Evolutionary conservation across 2,888 invertebrate species (phyloP).

Genomic region (Polydrusus cervinus): DNA sequence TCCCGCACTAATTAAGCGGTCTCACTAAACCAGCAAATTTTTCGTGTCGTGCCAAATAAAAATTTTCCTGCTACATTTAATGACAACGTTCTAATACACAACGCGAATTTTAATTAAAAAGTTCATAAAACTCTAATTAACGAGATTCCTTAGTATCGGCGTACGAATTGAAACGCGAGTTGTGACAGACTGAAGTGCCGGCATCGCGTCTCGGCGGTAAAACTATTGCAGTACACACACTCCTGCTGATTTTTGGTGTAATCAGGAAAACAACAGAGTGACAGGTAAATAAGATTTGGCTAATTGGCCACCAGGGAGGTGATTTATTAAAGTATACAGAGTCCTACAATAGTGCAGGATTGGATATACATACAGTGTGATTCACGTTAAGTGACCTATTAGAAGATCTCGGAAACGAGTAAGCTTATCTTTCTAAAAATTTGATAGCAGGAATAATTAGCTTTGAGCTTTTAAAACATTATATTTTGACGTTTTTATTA

Average conservation of each 20-base stretch:
- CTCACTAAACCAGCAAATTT: background rate
- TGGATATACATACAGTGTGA: too few species aligned
- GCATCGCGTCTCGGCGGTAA: slow-evolving; percentile 43
- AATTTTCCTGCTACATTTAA: background rate
- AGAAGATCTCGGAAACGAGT: too few species aligned
- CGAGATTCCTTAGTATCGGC: slow-evolving; percentile 31
- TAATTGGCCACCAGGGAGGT: slow-evolving; percentile 9
- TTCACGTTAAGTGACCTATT: too few species aligned
- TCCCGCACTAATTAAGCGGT: background rate
- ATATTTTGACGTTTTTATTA: too few species aligned
- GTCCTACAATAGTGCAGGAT: too few species aligned
- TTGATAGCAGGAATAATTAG: too few species aligned
- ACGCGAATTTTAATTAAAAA: background rate
- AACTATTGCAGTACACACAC: slow-evolving; percentile 38
- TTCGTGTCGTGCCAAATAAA: too few species aligned
- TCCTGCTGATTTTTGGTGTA: slow-evolving; percentile 44
- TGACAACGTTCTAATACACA: background rate
- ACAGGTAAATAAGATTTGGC: slow-evolving; percentile 4
- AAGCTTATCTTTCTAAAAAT: too few species aligned
- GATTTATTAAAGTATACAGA: too few species aligned
- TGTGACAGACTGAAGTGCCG: slow-evolving; percentile 47
- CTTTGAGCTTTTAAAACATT: too few species aligned
- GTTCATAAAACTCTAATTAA: slow-evolving; percentile 23
- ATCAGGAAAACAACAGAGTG: slow-evolving; percentile 33
- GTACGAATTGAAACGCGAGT: slow-evolving; percentile 45